Base-by-base conservation (phyloP, 1,140 invertebrate genomes). In the Pararge aegeria region DNA sequence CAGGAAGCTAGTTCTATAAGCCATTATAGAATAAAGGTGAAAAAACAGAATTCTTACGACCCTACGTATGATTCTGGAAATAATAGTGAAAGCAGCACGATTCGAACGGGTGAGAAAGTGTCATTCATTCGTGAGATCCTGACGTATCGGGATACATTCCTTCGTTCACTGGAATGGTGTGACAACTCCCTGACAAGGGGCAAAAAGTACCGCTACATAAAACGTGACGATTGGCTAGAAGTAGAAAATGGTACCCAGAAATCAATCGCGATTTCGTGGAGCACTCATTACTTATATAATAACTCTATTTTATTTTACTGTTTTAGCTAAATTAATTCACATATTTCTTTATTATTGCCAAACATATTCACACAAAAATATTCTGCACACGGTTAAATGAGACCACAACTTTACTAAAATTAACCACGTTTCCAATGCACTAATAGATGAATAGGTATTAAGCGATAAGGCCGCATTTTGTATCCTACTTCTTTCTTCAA, bases 101-200 rank as follows among this genome's bases (percentile, higher is more conserved):
- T 80, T 12, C 78, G 70, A 76, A 75, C 68, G 69, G 87, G 84
- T 89, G 87, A 89, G 84, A 87, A 80, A 75, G 63, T 56, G 40
- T 80, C 80, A 51, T 87, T 87, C 73, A 80, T 87, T 68, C 77
- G 74, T 27, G 84, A 87, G 29, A 70, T 89, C 5, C 55, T 85
- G 55, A 69, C 73, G 21, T 84, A 74, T 64, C 68, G 79, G 34
- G 85, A 88, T 46, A 58, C 79, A 24, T 88, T 88, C 58, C 51
- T 88, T 42, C 80, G 75, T 38, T 85, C 85, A n/a, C 60, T 89
- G 59, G 87, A 89, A 60, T 87, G 84, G 80, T 87, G 76, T 62
- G 87, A 89, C 48, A 89, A 89, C 59, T 87, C 87, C 1, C 69
- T 89, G 24, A 87, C 80, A 20, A 75, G 84, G 52, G 68, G 76